Evolutionary conservation across 37 sponge, comb jelly and placozoan genomes (phyloP).

Genomic region (Haliclona indistincta): DNA sequence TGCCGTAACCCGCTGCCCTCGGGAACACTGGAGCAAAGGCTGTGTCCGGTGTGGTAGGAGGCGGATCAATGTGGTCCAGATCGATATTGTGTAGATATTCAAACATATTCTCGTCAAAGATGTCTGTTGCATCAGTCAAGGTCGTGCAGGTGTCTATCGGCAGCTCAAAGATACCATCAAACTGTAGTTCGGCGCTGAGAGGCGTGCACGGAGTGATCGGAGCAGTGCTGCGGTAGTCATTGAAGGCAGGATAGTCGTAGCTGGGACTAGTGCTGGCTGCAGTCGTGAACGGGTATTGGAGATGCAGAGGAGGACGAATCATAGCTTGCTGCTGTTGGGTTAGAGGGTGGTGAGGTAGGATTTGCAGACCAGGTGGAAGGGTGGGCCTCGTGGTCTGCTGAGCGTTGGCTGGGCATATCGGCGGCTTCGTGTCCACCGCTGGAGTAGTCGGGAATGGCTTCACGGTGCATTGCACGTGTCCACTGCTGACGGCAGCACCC

Average conservation of each 20-base stretch:
- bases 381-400: not conserved
- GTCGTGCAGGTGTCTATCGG: constrained; percentile 26
- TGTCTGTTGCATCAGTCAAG: constrained; percentile 15
- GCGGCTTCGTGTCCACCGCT: not conserved
- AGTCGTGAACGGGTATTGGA: not conserved
- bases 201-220: constrained; percentile 2
- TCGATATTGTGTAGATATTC: constrained; percentile 47
- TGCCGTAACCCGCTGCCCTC: too few relatives aligned
- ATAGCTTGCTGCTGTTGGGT: not conserved
- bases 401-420: not conserved
- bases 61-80: constrained; percentile 15
- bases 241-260: not conserved
- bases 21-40: not conserved
- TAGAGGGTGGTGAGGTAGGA: not conserved
- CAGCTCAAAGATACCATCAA: constrained; percentile 38
- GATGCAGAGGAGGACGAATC: not conserved
- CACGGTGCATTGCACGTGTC: not conserved
- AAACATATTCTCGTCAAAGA: constrained; percentile 27
- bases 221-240: not conserved
- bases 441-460: constrained; percentile 2
- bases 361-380: not conserved
- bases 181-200: not conserved
- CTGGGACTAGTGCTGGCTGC: not conserved
- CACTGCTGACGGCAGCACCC: not conserved
- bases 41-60: constrained; percentile 3